Evolutionary conservation across 37 sponge, comb jelly and placozoan genomes (phyloP).

Genomic region (Beroe forskalii): DNA sequence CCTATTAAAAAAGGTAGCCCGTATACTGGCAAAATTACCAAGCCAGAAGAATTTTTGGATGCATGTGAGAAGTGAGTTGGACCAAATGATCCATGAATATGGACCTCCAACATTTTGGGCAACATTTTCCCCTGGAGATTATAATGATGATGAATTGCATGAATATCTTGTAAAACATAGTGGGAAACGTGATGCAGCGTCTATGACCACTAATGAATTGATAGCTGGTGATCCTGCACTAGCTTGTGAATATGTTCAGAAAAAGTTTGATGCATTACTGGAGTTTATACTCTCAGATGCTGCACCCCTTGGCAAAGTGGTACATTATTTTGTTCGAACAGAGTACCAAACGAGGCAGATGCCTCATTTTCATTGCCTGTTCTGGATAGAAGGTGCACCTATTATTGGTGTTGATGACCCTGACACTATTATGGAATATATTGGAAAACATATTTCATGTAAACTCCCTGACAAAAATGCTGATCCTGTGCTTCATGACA

Average conservation of each 20-base stretch:
- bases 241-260: neutral
- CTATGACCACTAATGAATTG: too few species aligned
- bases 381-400: conserved; percentile 25
- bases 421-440: neutral
- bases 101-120: too few species aligned
- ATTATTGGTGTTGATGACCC: neutral
- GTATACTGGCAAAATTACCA: too few species aligned
- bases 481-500: neutral
- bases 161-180: too few species aligned
- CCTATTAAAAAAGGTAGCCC: too few species aligned
- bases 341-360: neutral
- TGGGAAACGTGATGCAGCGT: too few species aligned
- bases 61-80: too few species aligned
- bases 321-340: neutral
- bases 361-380: neutral
- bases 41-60: too few species aligned
- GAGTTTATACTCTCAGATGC: neutral
- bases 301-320: neutral
- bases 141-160: too few species aligned
- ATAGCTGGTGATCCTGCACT: neutral
- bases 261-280: neutral
- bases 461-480: neutral
- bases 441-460: neutral
- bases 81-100: too few species aligned
- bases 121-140: too few species aligned